A percentile compares a stretch with the other conserved stretches of the same genome.
These are phyloP conservation scores for Matsumyia berberina DNA, from an alignment of 2,888 invertebrate species.

Conservation along the genomic window DNA sequence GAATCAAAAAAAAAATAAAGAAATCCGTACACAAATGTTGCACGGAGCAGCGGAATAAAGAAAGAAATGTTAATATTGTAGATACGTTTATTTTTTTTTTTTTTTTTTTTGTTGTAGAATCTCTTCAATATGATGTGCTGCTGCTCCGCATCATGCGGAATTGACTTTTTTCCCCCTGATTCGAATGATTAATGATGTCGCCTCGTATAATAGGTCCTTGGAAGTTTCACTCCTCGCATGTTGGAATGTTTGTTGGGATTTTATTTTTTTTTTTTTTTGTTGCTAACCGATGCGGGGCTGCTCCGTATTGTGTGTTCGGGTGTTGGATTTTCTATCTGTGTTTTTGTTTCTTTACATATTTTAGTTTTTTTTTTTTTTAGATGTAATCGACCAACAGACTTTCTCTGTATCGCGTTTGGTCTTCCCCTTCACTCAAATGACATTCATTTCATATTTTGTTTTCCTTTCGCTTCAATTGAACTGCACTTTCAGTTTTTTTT, in stretches of 20 bases:
- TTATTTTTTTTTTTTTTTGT: constrained; percentile 44
- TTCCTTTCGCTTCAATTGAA: not conserved
- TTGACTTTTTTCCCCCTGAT: constrained; percentile 73
- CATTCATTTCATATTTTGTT: constrained; percentile 7
- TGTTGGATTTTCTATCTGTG: constrained; percentile 48
- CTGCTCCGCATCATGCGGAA: constrained; percentile 72
- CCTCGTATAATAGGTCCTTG: constrained; percentile 69
- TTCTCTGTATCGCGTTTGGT: not conserved
- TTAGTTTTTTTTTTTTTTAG: not conserved
- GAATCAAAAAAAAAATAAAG: constrained; percentile 17
- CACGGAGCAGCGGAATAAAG: constrained; percentile 46
- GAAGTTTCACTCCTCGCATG: constrained; percentile 66
- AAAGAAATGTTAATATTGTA: constrained; percentile 65
- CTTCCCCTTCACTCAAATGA: not conserved
- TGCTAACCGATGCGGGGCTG: constrained; percentile 51
- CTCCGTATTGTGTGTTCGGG: constrained; percentile 31
- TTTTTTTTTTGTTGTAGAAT: constrained; percentile 33
- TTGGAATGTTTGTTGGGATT: constrained; percentile 50
- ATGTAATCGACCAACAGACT: not conserved
- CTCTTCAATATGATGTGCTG: constrained; percentile 70
- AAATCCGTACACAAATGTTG: constrained; percentile 69
- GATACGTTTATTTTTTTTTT: constrained; percentile 24
- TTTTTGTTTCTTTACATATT: constrained; percentile 2
- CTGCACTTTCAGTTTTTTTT: not conserved
- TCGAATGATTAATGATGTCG: constrained; percentile 76